phyloP scores from a whole-genome alignment of 2,113 vertebrate species.

The Psittacus erithacus region DNA sequence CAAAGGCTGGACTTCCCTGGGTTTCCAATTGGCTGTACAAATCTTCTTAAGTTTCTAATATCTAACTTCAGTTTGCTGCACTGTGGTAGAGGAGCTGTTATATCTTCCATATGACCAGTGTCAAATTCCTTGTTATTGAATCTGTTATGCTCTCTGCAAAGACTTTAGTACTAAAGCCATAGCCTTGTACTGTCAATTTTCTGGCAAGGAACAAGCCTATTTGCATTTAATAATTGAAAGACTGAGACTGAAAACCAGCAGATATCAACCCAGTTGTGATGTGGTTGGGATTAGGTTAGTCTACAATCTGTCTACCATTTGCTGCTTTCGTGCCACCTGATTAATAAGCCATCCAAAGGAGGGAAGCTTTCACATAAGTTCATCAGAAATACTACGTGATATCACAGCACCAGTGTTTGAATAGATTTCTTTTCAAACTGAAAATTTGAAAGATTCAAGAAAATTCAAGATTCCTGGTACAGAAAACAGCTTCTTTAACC shows the following conservation, averaged over 20 bases:
- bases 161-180: not conserved
- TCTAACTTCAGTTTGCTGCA: not conserved
- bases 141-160: not conserved
- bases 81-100: not conserved
- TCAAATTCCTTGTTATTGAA: not conserved
- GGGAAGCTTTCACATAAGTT: not conserved
- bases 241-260: not conserved
- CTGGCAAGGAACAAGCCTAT: not conserved
- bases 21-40: not conserved
- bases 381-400: not conserved
- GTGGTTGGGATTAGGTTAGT: not conserved
- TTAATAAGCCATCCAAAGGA: not conserved
- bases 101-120: not conserved
- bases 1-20: not conserved
- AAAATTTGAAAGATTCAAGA: not conserved
- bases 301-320: not conserved
- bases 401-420: not conserved
- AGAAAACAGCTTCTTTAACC: slow-evolving; percentile 5
- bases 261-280: not conserved
- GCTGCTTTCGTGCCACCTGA: not conserved
- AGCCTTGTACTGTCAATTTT: not conserved
- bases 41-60: not conserved
- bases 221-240: not conserved
- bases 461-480: not conserved
- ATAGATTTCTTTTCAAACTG: slow-evolving; percentile 2